phyloP scores from a whole-genome alignment of 2,797 vertebrate species.

The Sebastes flavidus region DNA sequence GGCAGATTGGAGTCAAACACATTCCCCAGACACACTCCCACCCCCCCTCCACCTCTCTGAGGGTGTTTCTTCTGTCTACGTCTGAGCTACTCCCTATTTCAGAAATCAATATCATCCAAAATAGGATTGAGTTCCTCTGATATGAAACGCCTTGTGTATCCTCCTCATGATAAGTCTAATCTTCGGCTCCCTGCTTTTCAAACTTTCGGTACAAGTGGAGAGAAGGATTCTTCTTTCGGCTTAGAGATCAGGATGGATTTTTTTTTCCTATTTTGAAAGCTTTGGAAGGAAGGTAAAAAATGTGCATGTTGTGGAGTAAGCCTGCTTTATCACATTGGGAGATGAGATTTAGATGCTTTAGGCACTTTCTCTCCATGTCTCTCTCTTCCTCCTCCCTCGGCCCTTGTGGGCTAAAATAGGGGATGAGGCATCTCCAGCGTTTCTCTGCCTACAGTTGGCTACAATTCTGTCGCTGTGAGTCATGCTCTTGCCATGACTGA shows the following conservation, averaged over 20 bases:
- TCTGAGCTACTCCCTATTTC: slow-evolving; percentile 18
- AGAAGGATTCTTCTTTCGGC: not conserved
- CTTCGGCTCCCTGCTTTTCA: slow-evolving; percentile 26
- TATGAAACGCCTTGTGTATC: slow-evolving; percentile 15
- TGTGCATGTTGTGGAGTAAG: slow-evolving; percentile 10
- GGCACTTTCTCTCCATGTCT: not conserved
- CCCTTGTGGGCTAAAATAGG: slow-evolving; percentile 35
- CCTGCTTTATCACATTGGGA: slow-evolving; percentile 14
- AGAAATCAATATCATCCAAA: slow-evolving; percentile 40
- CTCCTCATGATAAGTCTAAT: slow-evolving; percentile 36
- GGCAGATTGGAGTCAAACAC: slow-evolving; percentile 4
- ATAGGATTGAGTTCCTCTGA: slow-evolving; percentile 23
- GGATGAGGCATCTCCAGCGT: slow-evolving; percentile 31
- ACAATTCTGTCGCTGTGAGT: slow-evolving; percentile 41
- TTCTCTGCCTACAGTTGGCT: slow-evolving; percentile 47
- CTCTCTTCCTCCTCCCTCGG: not conserved
- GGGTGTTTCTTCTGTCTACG: not conserved
- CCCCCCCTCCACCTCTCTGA: not conserved
- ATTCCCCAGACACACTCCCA: not conserved
- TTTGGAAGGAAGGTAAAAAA: not conserved
- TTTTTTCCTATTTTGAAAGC: slow-evolving; percentile 6
- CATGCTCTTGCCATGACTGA: slow-evolving; percentile 9
- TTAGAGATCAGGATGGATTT: not conserved
- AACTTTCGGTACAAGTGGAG: slow-evolving; percentile 11
- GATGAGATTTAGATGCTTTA: slow-evolving; percentile 43